Conservation (phyloP, 2,888 invertebrate species). For the Polylopha cassiicola region DNA sequence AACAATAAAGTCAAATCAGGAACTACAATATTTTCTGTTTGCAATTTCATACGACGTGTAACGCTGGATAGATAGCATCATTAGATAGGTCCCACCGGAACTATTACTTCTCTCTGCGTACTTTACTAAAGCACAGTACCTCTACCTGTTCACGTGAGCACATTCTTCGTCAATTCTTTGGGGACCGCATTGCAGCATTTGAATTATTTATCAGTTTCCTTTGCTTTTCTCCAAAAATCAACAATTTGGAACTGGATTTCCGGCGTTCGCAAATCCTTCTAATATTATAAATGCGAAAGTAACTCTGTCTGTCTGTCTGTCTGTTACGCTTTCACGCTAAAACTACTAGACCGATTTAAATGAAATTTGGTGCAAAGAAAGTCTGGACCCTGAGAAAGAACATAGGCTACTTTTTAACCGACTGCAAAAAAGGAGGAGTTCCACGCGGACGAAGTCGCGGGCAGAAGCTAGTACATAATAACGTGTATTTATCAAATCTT, state of each 20-base stretch:
- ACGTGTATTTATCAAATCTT: constrained; percentile 34
- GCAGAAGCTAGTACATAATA: no score
- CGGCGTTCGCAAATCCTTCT: constrained; percentile 38
- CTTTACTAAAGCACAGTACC: constrained; percentile 12
- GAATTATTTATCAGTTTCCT: constrained; percentile 68
- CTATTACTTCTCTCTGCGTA: constrained; percentile 20
- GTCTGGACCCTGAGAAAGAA: no score
- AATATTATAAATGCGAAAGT: no score
- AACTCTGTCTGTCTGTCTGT: no score
- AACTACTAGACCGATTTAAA: no score
- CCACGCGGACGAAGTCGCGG: no score
- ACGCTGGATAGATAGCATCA: constrained; percentile 19
- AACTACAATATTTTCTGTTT: constrained; percentile 19
- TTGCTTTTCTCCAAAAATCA: constrained; percentile 54
- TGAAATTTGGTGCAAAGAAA: no score
- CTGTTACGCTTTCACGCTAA: no score
- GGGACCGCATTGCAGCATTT: constrained; percentile 68
- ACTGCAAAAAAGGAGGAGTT: no score
- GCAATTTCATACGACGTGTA: constrained; percentile 15
- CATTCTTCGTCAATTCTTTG: constrained; percentile 55
- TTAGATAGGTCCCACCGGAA: constrained; percentile 17
- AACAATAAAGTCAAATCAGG: no score
- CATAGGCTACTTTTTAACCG: no score
- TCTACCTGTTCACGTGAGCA: constrained; percentile 36
- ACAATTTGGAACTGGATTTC: constrained; percentile 39